Base-by-base conservation (phyloP, 2,797 vertebrate species). In the Gymnoscopelus microlampas region DNA sequence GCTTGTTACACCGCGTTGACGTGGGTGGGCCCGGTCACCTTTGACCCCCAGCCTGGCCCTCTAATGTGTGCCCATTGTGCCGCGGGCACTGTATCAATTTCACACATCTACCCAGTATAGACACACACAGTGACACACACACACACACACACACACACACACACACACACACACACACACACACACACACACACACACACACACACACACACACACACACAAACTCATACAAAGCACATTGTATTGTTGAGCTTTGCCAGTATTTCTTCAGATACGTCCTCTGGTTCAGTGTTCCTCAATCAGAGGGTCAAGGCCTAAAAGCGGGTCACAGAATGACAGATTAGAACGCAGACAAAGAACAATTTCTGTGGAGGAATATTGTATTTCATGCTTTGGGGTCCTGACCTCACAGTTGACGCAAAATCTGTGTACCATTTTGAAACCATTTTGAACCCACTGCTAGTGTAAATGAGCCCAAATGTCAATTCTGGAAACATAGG, bases 1-100 rank as follows among this genome's bases (percentile, higher is more conserved):
- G 76, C 85, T 84, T 63, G 68, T 73, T 81, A 63, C 82, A 69
- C 78, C 86, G 66, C 74, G 80, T 81, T 89, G 89, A 91, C 78
- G 91, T 94, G 92, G 93, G 91, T 90, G 89, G 87, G 75, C 87
- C 76, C 81, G 76, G 77, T 86, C 85, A 89, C 88, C 92, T 92
- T 84, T 93, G 89, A 91, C 76, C 85, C 65, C 81, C 19, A 19
- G 44, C 63, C 63, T 65, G 61, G 74, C 76, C 56, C 74, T 77
- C 82, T 83, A 63, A 70, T 85, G 79, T 82, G 73, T 82, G 74
- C 79, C 57, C 79, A 91, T 90, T 93, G 89, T 91, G 74, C 59
- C 50, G 35, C 44, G 14, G 74, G 73, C 85, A 74, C 77, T 80
- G 74, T 85, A 90, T 88, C 89, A 76, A 66, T 87, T 88, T 87